These are phyloP conservation scores for Empis stercorea DNA, from an alignment of 2,888 invertebrate species.

Conservation along the genomic window DNA sequence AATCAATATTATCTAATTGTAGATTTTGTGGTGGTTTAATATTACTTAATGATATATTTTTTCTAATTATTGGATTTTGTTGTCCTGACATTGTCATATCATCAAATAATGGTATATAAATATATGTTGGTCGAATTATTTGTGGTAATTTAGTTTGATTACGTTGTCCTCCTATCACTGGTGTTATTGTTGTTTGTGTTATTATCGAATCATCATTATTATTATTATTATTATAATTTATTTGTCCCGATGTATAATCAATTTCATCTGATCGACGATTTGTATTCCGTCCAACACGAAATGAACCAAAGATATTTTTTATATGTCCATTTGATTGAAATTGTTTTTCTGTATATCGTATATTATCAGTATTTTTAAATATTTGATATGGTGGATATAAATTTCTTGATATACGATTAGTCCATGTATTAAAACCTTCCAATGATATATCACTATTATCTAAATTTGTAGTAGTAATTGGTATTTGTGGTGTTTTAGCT, in stretches of 20 bases:
- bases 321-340: slow-evolving; percentile 28
- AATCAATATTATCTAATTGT: slow-evolving; percentile 14
- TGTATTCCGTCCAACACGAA: slow-evolving; percentile 19
- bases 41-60: slow-evolving; percentile 23
- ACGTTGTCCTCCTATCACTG: too few species aligned
- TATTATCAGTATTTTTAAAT: slow-evolving; percentile 31
- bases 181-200: too few species aligned
- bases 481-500: slow-evolving; percentile 6
- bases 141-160: slow-evolving; percentile 23
- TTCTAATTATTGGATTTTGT: slow-evolving; percentile 12
- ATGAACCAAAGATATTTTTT: slow-evolving; percentile 31
- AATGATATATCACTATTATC: background rate
- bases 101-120: slow-evolving; percentile 28
- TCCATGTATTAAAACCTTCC: slow-evolving; percentile 5
- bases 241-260: background rate
- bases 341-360: slow-evolving; percentile 27
- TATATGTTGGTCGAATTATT: slow-evolving; percentile 24
- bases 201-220: slow-evolving; percentile 2
- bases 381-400: slow-evolving; percentile 33
- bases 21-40: slow-evolving; percentile 27
- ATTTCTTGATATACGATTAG: slow-evolving; percentile 25
- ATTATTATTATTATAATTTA: too few species aligned
- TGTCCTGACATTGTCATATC: slow-evolving; percentile 10
- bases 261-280: slow-evolving; percentile 10
- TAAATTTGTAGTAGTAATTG: background rate